Evolutionary conservation across 2,888 invertebrate genomes (phyloP).

Genomic region (Orthosia gracilis): DNA sequence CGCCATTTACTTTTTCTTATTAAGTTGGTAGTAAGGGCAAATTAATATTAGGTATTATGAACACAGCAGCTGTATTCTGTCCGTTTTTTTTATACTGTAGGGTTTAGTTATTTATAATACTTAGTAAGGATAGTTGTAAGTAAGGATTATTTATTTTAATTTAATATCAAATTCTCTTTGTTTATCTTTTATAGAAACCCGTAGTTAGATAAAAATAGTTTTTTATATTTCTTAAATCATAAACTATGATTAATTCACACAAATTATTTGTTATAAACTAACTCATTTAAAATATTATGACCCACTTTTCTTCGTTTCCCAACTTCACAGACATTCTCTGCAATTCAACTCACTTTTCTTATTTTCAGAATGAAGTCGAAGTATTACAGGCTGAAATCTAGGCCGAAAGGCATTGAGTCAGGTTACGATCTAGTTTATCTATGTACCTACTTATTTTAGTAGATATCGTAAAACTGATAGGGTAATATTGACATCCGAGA

Average conservation of each 20-base stretch:
- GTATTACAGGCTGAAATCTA: slow-evolving; percentile 9
- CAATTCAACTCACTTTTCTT: neutral
- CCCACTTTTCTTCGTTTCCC: neutral
- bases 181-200: too few relatives aligned
- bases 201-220: too few relatives aligned
- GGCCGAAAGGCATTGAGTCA: slow-evolving; percentile 6
- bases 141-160: too few relatives aligned
- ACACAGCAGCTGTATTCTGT: neutral
- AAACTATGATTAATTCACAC: too few relatives aligned
- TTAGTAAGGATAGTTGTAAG: neutral
- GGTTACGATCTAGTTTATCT: neutral
- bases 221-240: too few relatives aligned
- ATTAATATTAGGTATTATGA: slow-evolving; percentile 5
- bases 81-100: neutral
- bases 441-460: slow-evolving; percentile 1
- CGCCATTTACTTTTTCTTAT: slow-evolving; percentile 17
- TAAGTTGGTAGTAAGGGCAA: slow-evolving; percentile 4
- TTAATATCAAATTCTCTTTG: too few relatives aligned
- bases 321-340: neutral
- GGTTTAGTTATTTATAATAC: neutral
- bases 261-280: too few relatives aligned
- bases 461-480: slow-evolving; percentile 15
- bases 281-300: too few relatives aligned
- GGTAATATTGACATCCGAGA: neutral
- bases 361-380: neutral